phyloP scores from a whole-genome alignment of 2,797 vertebrate genomes.

The Heliangelus exortis region DNA sequence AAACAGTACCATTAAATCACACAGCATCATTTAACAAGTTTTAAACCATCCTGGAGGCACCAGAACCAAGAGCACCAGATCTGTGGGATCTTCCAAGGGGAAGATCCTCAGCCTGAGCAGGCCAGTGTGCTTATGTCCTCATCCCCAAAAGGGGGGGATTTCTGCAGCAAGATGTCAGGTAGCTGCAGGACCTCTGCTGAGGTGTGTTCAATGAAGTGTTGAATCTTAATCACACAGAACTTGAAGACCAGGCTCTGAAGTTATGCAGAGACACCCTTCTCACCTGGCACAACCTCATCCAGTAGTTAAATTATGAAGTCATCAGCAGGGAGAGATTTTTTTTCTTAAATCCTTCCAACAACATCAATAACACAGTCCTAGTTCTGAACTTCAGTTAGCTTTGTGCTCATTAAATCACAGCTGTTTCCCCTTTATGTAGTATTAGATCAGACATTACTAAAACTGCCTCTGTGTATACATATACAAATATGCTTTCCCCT shows the following conservation, averaged over 20 bases:
- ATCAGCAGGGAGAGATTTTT: background rate
- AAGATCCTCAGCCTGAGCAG: background rate
- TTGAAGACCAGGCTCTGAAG: background rate
- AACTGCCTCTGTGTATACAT: background rate
- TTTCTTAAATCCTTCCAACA: constrained; percentile 29
- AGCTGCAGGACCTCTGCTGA: background rate
- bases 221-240: background rate
- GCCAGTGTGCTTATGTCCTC: accelerated
- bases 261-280: background rate
- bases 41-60: background rate
- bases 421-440: constrained; percentile 15
- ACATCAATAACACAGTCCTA: background rate
- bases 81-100: background rate
- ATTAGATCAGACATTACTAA: background rate
- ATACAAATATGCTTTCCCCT: background rate
- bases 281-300: background rate
- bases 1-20: background rate
- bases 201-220: accelerated
- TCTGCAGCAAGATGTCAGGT: background rate
- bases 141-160: background rate
- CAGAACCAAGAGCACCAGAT: background rate
- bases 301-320: background rate
- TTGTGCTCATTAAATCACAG: constrained; percentile 17
- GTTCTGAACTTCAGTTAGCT: background rate
- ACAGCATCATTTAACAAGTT: accelerated